These are phyloP conservation scores for Adelges cooleyi DNA, from an alignment of 1,140 invertebrate genomes.

Conservation along the genomic window DNA sequence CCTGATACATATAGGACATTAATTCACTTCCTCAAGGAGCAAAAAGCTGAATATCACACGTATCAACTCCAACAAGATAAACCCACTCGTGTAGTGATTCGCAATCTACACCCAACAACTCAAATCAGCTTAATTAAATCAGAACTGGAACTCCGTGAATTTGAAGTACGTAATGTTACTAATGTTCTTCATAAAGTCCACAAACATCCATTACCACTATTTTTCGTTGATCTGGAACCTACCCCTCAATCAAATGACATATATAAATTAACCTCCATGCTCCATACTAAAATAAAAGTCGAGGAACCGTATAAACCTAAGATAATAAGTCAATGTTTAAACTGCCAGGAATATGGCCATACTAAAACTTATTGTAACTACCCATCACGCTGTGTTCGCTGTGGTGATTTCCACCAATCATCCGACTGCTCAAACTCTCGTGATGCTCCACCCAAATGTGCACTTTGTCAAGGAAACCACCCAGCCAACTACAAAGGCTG, in stretches of 20 bases:
- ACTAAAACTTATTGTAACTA: conserved; percentile 28
- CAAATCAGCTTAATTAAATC: background rate
- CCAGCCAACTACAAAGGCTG: conserved; percentile 8
- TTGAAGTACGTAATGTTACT: background rate
- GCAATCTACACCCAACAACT: conserved; percentile 35
- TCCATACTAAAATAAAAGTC: conserved; percentile 34
- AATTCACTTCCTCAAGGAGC: background rate
- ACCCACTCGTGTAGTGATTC: conserved; percentile 35
- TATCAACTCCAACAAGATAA: conserved; percentile 36
- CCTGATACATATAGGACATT: background rate
- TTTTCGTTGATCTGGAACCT: background rate
- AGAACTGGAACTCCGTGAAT: background rate
- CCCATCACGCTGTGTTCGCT: background rate
- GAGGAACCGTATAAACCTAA: conserved; percentile 35
- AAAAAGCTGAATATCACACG: conserved; percentile 32
- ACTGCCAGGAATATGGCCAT: conserved; percentile 38
- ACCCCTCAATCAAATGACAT: background rate
- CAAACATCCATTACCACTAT: background rate
- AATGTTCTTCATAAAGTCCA: background rate
- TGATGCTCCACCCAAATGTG: background rate
- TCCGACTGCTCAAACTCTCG: background rate
- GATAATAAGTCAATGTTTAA: conserved; percentile 34
- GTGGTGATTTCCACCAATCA: background rate
- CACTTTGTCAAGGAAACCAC: conserved; percentile 1
- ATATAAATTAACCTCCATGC: conserved; percentile 26